Evolutionary conservation across 2,888 invertebrate genomes (phyloP).

Genomic region (Lamellibrachia satsuma): DNA sequence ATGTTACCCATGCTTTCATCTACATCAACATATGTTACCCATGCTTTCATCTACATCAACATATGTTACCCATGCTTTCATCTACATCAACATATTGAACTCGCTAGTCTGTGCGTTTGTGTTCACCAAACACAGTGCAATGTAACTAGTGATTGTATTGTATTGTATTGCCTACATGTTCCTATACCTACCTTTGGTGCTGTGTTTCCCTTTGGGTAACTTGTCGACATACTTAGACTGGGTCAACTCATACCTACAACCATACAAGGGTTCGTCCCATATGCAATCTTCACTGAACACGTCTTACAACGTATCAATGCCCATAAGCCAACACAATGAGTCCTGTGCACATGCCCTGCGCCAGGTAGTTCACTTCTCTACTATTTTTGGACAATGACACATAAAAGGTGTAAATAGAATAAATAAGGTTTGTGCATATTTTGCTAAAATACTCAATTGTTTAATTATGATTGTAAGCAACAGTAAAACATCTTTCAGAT

Average conservation of each 20-base stretch:
- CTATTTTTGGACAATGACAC: too few species aligned
- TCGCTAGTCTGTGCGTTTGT: not conserved
- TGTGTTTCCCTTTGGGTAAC: slow-evolving; percentile 84
- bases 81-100: not conserved
- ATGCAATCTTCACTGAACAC: not conserved
- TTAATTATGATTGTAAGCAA: too few species aligned
- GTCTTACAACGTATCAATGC: not conserved
- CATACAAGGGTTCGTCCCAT: not conserved
- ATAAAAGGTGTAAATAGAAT: too few species aligned
- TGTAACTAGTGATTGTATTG: not conserved
- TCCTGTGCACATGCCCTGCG: too few species aligned
- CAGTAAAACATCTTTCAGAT: too few species aligned
- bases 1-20: too few species aligned
- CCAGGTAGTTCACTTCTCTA: too few species aligned
- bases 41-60: too few species aligned
- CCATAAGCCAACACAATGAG: not conserved
- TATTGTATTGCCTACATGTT: not conserved
- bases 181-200: slow-evolving; percentile 77
- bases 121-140: not conserved
- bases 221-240: slow-evolving; percentile 79
- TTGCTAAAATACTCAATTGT: too few species aligned
- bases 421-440: too few species aligned
- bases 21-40: too few species aligned
- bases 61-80: not conserved
- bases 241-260: slow-evolving; percentile 77